Base-by-base conservation (phyloP, 2,113 vertebrate species). In the Scomber japonicus region DNA sequence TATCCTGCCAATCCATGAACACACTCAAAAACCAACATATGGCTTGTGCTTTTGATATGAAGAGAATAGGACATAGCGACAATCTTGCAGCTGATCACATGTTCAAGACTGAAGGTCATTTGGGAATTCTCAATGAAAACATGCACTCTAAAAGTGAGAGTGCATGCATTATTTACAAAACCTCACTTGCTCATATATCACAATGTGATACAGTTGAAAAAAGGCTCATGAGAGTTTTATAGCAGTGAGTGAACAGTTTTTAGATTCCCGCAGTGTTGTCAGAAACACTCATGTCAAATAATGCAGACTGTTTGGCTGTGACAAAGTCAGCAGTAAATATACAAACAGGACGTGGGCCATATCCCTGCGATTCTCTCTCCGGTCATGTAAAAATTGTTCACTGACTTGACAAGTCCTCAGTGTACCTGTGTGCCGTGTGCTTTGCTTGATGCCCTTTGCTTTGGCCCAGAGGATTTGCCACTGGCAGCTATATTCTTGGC, bases 401-500 rank as follows among this genome's bases (percentile, higher is more conserved):
- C 31, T 45, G 69, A 56, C 70, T 71, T 78, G 80, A 79, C 55
- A 74, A 54, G 66, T 68, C 61, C 68, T 63, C 5, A n/a, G 51
- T 53, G 74, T 48, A 84, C 86, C 82, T 81, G 75, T n/a, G 75
- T 78, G 77, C 51, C 11, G 8, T 74, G 44, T 45, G 56, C 30
- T 66, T 60, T 59, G 57, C 84, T 75, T 59, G 56, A 62, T 49
- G 40, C 30, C 75, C 63, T 65, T 81, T 60, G 48, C 75, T 69
- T 27, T 15, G 56, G 59, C 69, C 81, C 72, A 62, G 17, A 24
- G 31, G 62, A 57, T 84, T 81, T 75, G 76, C 79, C 49, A 5
- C 84, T 71, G 80, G 89, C 70, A 81, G 82, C 66, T 80, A 27
- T 83, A 80, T 81, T 86, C 53, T 83, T 71, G 55, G 75, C 56